Base-by-base conservation (phyloP, 2,113 vertebrate species). In the Pseudorasbora parva region DNA sequence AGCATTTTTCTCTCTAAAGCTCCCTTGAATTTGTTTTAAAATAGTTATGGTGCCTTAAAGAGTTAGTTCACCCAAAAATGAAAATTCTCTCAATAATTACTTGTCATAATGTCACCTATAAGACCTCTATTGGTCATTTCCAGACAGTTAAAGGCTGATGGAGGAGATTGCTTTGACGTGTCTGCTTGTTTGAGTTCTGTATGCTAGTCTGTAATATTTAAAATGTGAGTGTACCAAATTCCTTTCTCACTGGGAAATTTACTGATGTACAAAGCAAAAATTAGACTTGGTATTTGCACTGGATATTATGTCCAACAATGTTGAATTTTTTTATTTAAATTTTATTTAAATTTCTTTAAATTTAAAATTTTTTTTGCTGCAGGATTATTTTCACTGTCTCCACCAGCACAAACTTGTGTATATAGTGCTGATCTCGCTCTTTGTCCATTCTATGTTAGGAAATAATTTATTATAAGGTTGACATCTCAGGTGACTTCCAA, bases 401-500 rank as follows among this genome's bases (percentile, higher is more conserved):
- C 62, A 1, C 15, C 33, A 33, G 27, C 7, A 33, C 1, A 66
- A 19, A 9, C 62, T 1, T 4, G 7, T 33, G 7, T 49, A 5
- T 27, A 17, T n/a, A 60, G n/a, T 80, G 66, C 47, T 25, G 7
- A 62, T 21, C 68, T 37, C 37, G 41, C 19, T 43, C 11, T 15
- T 62, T 45, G 25, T 57, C 59, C 10, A 14, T 4, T 81, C 80
- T 86, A 90, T 87, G 86, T 64, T 56, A 15, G 86, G 82, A 69
- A 78, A 82, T 86, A 23, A 69, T 87, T 85, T 88, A 71, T 84
- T 83, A 79, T 64, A 81, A 86, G 74, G 76, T 79, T 27, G 62
- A 68, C 64, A 81, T 86, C 85, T 89, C 89, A 14, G 25, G 72
- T 89, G 87, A 82, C 88, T n/a, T 86, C 85, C 85, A 41, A 74